Base-by-base conservation (phyloP, 2,797 vertebrate species). In the Lacerta viridis region DNA sequence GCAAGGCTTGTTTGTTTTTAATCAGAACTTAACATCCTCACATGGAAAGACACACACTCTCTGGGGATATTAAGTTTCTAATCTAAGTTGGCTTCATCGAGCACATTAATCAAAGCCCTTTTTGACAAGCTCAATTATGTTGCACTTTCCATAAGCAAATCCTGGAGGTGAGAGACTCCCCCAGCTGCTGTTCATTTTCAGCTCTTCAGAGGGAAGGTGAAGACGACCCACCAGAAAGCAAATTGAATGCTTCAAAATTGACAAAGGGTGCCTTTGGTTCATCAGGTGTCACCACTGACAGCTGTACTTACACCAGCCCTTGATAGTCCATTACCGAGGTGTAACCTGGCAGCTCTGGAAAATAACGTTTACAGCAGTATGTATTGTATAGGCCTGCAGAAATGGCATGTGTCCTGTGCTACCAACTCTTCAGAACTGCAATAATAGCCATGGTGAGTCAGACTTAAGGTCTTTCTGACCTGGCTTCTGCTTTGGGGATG, bases 91-190 rank as follows among this genome's bases (percentile, higher is more conserved):
- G 83, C 77, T 89, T 66, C 68, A 27, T 9, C 8, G 55, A 75
- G 77, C 77, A n/a, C 83, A 85, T 85, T 85, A 50, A 80, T 85
- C 88, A 89, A 75, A 85, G 55, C 78, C 43, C 23, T 33, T 75
- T 75, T 80, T 89, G 77, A 81, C 88, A 80, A 68, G 69, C 61
- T 68, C 69, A 81, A 55, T 55, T n/a, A 68, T 13, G 41, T 69
- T 10, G n/a, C 3, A 11, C 41, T 81, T 64, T 80, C 18, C 77
- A 36, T 50, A 68, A 89, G 69, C 83, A 81, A 39, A 39, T 76
- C 55, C 55, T 55, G n/a, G 25, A 6, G 9, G 23, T 9, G 15
- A 72, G 39, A 61, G 50, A 77, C 3, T 61, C 29, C 69, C 25
- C 66, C 39, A 8, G 61, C 41, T 69, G 87, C 74, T 83, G 17